Percentiles rank a stretch among this genome's conserved stretches.
These are phyloP conservation scores for Molossus molossus DNA, from an alignment of 2,797 vertebrate species.

Conservation along the genomic window DNA sequence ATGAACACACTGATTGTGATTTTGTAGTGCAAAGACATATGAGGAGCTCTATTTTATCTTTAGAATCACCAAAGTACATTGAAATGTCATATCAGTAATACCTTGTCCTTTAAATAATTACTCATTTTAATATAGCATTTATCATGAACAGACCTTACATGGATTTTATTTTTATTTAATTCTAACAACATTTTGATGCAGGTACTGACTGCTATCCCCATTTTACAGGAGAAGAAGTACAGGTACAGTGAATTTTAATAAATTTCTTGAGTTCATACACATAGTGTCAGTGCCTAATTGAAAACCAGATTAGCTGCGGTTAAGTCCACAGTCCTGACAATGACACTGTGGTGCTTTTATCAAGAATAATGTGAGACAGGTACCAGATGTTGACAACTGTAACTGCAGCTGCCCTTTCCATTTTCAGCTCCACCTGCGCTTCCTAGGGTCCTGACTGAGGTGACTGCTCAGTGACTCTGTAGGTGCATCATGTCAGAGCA, in stretches of 20 bases:
- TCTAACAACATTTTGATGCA: neutral
- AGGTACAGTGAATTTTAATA: neutral
- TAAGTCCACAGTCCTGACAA: neutral
- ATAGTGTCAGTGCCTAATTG: too few relatives aligned
- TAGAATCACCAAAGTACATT: neutral
- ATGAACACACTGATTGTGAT: neutral
- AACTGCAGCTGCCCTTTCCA: neutral
- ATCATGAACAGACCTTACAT: neutral
- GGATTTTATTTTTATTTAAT: neutral
- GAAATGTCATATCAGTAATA: neutral
- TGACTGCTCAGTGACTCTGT: neutral
- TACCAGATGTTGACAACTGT: neutral
- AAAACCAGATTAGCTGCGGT: neutral
- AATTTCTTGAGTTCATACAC: neutral
- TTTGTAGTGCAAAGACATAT: neutral
- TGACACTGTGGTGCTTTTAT: neutral
- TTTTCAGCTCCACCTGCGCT: neutral
- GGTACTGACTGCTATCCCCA: too few relatives aligned
- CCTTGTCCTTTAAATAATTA: neutral
- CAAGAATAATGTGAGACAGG: neutral
- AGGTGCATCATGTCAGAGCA: neutral
- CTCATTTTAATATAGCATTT: neutral
- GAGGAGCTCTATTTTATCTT: neutral
- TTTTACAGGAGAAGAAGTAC: constrained; percentile 28
- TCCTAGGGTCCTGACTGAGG: rapidly evolving